Conservation (phyloP, 30 jellyfish, hydroid and myxozoan genomes). For the Cassiopea xamachana region DNA sequence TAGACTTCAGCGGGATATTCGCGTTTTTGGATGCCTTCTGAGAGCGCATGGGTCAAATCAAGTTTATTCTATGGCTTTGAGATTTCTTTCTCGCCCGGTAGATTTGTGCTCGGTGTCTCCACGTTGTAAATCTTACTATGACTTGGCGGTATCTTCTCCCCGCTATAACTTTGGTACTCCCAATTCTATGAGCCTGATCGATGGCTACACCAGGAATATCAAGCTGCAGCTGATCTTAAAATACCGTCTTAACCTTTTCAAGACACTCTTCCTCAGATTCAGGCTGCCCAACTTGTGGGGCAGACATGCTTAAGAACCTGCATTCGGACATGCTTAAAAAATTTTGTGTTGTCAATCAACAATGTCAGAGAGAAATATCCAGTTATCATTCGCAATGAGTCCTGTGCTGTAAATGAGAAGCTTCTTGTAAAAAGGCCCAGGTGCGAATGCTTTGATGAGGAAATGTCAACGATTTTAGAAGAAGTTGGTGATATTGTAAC, state of each 20-base stretch:
- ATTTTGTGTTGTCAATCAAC: background rate
- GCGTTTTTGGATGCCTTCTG: background rate
- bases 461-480: background rate
- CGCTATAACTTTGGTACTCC: background rate
- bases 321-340: no score
- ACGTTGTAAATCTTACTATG: background rate
- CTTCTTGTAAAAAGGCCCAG: background rate
- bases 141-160: slow-evolving; percentile 5
- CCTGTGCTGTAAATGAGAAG: background rate
- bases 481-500: background rate
- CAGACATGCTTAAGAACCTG: background rate
- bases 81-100: background rate
- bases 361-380: background rate
- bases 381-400: background rate
- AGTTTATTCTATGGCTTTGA: background rate
- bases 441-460: background rate
- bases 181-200: slow-evolving; percentile 4
- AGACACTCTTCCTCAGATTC: slow-evolving; percentile 8
- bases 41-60: background rate
- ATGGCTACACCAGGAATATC: background rate
- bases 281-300: background rate
- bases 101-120: background rate
- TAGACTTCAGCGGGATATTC: background rate
- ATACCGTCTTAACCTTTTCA: background rate
- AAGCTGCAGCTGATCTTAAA: background rate